A percentile compares a stretch with the other conserved stretches of the same genome.
phyloP scores from a whole-genome alignment of 2,888 invertebrate species.

The Sphecodes monilicornis region DNA sequence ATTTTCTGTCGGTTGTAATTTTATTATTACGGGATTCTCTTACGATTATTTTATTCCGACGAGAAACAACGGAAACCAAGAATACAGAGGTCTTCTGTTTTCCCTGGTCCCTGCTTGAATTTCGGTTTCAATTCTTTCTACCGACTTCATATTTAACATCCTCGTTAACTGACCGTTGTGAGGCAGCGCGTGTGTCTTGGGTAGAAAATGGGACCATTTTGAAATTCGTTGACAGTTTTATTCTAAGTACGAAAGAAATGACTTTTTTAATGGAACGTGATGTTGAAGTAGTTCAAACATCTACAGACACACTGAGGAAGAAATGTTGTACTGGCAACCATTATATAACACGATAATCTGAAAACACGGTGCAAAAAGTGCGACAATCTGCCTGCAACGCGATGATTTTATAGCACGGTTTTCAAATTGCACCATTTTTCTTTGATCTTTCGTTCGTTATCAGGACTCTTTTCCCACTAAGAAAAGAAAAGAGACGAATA shows the following conservation, averaged over 20 bases:
- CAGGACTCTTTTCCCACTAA: too few relatives aligned
- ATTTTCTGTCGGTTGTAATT: conserved; percentile 40
- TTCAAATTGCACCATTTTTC: too few relatives aligned
- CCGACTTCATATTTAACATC: not conserved
- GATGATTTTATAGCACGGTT: too few relatives aligned
- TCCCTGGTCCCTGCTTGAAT: not conserved
- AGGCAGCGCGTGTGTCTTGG: not conserved
- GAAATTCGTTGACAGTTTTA: not conserved
- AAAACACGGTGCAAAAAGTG: too few relatives aligned
- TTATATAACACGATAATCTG: too few relatives aligned
- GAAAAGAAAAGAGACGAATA: too few relatives aligned
- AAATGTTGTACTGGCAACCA: too few relatives aligned
- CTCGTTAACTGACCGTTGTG: not conserved
- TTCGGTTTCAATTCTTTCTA: not conserved
- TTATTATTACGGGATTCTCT: conserved; percentile 35
- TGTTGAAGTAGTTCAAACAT: too few relatives aligned
- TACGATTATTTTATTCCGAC: conserved; percentile 26
- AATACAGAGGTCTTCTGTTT: not conserved
- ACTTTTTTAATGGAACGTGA: not conserved
- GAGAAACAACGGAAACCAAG: not conserved
- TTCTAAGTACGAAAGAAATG: not conserved
- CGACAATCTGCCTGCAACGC: too few relatives aligned
- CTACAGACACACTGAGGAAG: too few relatives aligned
- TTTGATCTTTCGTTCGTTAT: too few relatives aligned
- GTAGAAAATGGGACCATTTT: not conserved